Evolutionary conservation across 2,113 vertebrate species (phyloP), one percentile per base, ranked within the genome.

Genomic region (Orthonyx spaldingii): DNA sequence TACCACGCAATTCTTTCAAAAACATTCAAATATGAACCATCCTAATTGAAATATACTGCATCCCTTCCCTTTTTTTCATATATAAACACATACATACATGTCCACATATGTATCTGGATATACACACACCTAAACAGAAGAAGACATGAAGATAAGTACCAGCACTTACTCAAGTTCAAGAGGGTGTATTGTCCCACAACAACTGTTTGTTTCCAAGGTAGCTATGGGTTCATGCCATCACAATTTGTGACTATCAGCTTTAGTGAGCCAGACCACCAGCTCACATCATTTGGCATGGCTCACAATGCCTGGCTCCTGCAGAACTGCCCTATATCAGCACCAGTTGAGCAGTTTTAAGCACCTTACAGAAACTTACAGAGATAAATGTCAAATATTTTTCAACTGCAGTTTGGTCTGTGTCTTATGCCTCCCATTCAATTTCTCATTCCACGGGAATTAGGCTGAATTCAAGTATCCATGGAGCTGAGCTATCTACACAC

Each of bases 121-220:
- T 19, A 41, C 22, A 66, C 15, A 47, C 17, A 56, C 1, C 10
- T 9, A 41, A 23, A 50, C 0, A 60, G 21, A 66, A 50, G 39
- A 69, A 33, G 22, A 83, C 15, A 49, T 3, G 16, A 66, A 85
- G 37, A 70, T 2, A 42, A 17, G 37, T 57, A 70, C 15, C 18
- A 79, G 47, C 52, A 78, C 4, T 28, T 35, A 49, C 15, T 55
- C 23, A 27, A 13, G 26, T 35, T 95, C 42, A 46, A 7, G 59
- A 53, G 75, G 33, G 16, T 50, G 21, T 32, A 52, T 11, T 74
- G 59, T 53, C 59, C n/a, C 55, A 76, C 41, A 44, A 11, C 4
- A 87, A 9, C 39, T 55, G 13, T n/a, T 71, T 55, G 83, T 82
- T 95, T 91, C 91, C 80, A 63, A 78, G 32, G 42, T 4, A 81